Conservation (phyloP, 2,113 vertebrate species). For the Brachyhypopomus occidentalis region DNA sequence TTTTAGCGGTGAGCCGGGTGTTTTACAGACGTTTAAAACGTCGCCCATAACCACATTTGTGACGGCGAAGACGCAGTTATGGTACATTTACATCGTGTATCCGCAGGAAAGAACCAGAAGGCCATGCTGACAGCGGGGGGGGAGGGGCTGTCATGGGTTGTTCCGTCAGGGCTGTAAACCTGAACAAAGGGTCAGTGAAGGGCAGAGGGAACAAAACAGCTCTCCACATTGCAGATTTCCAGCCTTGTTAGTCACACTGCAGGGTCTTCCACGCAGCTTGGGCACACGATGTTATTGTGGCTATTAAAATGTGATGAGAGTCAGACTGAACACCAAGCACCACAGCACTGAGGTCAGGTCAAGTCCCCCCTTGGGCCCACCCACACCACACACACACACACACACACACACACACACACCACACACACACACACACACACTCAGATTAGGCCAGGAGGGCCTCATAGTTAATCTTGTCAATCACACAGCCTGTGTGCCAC, state of each 20-base stretch:
- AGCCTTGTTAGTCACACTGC: not conserved
- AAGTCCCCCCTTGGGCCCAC: not conserved
- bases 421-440: not conserved
- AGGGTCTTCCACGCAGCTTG: not conserved
- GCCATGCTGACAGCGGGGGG: not conserved
- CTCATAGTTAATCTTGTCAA: constrained; percentile 32
- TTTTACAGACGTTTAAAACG: constrained; percentile 10
- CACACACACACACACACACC: too few species aligned
- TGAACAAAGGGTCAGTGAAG: not conserved
- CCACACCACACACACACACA: not conserved
- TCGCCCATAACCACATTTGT: not conserved
- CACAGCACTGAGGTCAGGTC: not conserved
- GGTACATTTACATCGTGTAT: constrained; percentile 1
- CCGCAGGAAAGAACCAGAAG: not conserved
- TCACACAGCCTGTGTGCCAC: constrained; percentile 12
- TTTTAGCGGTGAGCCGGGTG: not conserved
- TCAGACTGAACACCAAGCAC: not conserved
- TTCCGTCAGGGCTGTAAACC: not conserved
- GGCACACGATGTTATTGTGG: not conserved
- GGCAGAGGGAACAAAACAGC: not conserved
- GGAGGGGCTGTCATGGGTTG: too few species aligned
- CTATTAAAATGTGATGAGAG: constrained; percentile 29
- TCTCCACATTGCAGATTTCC: not conserved
- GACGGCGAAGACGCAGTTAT: not conserved
- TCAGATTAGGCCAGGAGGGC: not conserved